Conservation (phyloP, 2,888 invertebrate species). For the Athripsodes cinereus region DNA sequence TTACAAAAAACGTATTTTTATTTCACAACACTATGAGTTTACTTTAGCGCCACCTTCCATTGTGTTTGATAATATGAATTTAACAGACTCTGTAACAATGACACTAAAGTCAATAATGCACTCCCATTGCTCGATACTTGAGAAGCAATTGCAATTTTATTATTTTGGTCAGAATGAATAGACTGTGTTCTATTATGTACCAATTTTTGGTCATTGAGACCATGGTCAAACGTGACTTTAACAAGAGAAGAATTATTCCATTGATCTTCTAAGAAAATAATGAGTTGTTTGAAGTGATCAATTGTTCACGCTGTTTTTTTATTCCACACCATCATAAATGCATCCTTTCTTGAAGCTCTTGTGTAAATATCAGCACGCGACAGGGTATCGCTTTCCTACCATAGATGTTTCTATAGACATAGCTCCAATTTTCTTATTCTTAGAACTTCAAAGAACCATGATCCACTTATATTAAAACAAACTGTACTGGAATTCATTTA, state of each 20-base stretch:
- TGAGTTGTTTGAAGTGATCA: conserved; percentile 19
- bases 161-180: conserved; percentile 13
- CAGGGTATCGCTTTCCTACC: conserved; percentile 17
- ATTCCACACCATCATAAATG: conserved; percentile 11
- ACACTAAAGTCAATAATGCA: conserved; percentile 15
- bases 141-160: conserved; percentile 17
- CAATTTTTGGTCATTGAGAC: conserved; percentile 15
- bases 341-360: conserved; percentile 18
- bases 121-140: conserved; percentile 3
- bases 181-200: conserved; percentile 12
- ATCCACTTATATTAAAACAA: too few species aligned
- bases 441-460: too few species aligned
- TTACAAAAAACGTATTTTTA: too few species aligned
- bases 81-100: conserved; percentile 17
- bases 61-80: conserved; percentile 14
- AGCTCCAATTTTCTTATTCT: too few species aligned
- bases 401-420: background rate
- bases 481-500: too few species aligned
- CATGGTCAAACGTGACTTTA: conserved; percentile 7
- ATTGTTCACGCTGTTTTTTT: conserved; percentile 19
- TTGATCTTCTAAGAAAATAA: conserved; percentile 21
- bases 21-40: background rate
- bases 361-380: conserved; percentile 24
- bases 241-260: conserved; percentile 10
- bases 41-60: conserved; percentile 3